Evolutionary conservation across 2,113 vertebrate genomes (phyloP).

Genomic region (Pangasianodon gigas): DNA sequence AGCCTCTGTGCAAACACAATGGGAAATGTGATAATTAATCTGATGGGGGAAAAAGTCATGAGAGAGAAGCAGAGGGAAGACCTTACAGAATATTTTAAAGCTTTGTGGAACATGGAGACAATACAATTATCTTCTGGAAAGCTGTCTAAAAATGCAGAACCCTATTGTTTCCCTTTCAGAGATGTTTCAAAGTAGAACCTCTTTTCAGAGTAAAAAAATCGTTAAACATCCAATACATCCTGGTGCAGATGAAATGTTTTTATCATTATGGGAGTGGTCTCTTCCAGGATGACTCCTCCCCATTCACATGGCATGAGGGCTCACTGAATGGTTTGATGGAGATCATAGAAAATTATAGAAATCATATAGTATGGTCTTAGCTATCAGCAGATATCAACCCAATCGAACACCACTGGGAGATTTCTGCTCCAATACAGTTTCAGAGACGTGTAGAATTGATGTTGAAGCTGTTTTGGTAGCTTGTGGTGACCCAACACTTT

Average conservation of each 20-base stretch:
- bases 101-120: not conserved
- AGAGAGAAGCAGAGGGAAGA: conserved; percentile 27
- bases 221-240: not conserved
- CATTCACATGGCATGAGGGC: not conserved
- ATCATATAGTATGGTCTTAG: too few species aligned
- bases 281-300: not conserved
- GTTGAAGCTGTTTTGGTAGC: not conserved
- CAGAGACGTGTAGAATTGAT: not conserved
- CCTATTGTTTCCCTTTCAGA: not conserved
- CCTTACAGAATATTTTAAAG: not conserved
- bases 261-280: not conserved
- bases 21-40: conserved; percentile 31
- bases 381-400: too few species aligned
- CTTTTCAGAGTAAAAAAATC: not conserved
- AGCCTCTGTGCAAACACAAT: conserved; percentile 30
- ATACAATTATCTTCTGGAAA: not conserved
- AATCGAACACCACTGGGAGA: too few species aligned
- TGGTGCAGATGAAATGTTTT: not conserved
- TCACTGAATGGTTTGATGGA: too few species aligned
- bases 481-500: not conserved
- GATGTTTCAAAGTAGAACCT: not conserved
- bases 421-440: not conserved
- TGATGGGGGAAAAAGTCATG: conserved; percentile 14
- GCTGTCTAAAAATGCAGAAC: not conserved
- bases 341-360: too few species aligned